Base-by-base conservation (phyloP, 1,140 invertebrate genomes). In the Odontomachus brunneus region DNA sequence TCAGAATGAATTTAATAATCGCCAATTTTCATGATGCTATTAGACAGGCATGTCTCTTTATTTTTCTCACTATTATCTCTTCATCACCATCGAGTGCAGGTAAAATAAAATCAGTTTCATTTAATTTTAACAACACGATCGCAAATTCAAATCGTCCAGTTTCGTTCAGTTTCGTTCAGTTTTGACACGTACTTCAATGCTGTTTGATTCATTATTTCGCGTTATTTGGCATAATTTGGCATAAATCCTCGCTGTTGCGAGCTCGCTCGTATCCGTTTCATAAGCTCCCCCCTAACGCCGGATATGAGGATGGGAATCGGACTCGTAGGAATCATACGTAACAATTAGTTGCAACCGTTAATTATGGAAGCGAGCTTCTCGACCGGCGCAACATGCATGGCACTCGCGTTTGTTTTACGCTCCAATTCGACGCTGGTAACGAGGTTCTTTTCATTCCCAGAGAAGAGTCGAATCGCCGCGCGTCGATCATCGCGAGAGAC, bases 301-400 rank as follows among this genome's bases (percentile, higher is more conserved):
- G 65, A 71, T 57, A 78, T 76, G 75, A 81, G 71, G 67, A 1
- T 72, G 51, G 65, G 24, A 57, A 80, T 80, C 65, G 69, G 44
- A 78, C 22, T 22, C 65, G 3, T 33, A 67, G 19, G 15, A 67
- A 38, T 67, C 67, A 26, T 76, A 76, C 48, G 63, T 67, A 80
- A 80, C 24, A 80, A 71, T 59, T 69, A 80, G 65, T 80, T 69
- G 33, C 22, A 69, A 71, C 22, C 69, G 53, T 57, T 71, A 80
- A 78, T 78, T 78, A 78, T 24, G 49, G 15, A 62, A 12, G 62
- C 22, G 24, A 63, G 29, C 17, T 71, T 53, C 11, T 57, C 63
- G 24, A 15, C 51, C 57, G 24, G 33, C 33, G 65, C 3, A 78
- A 69, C n/a, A n/a, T n/a, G n/a, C n/a, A n/a, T 57, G 38, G 48